Evolutionary conservation across 64 coral and sea anemone species (phyloP).

Genomic region (Actinia tenebrosa): DNA sequence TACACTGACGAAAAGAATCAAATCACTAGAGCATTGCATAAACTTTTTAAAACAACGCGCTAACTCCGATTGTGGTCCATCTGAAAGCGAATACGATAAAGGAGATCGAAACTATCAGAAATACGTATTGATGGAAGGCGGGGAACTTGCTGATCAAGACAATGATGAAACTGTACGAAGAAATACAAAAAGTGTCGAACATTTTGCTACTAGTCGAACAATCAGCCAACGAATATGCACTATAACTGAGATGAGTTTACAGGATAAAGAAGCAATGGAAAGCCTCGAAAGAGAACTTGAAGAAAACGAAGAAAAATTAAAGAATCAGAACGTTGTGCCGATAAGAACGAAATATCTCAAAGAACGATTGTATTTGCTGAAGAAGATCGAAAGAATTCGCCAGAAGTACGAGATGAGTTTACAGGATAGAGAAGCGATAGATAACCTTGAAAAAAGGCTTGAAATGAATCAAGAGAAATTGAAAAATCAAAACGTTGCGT

Average conservation of each 20-base stretch:
- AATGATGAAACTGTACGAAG: background rate
- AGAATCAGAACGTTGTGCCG: background rate
- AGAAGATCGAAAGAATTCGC: background rate
- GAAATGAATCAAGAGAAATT: background rate
- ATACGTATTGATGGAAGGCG: background rate
- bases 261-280: background rate
- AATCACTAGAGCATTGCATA: background rate
- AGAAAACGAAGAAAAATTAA: background rate
- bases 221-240: background rate
- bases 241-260: background rate
- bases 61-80: background rate
- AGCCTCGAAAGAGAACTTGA: background rate
- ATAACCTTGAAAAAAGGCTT: background rate
- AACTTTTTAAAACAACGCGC: background rate
- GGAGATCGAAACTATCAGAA: conserved; percentile 8
- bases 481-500: background rate
- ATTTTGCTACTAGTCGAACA: background rate
- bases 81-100: background rate
- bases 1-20: background rate
- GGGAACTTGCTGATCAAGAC: background rate
- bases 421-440: background rate
- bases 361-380: background rate
- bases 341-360: background rate
- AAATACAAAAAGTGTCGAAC: background rate
- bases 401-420: conserved; percentile 6